A percentile compares a stretch with the other conserved stretches of the same genome.
Evolutionary conservation across 2,113 vertebrate genomes (phyloP).

Genomic region (Engystomops pustulosus): DNA sequence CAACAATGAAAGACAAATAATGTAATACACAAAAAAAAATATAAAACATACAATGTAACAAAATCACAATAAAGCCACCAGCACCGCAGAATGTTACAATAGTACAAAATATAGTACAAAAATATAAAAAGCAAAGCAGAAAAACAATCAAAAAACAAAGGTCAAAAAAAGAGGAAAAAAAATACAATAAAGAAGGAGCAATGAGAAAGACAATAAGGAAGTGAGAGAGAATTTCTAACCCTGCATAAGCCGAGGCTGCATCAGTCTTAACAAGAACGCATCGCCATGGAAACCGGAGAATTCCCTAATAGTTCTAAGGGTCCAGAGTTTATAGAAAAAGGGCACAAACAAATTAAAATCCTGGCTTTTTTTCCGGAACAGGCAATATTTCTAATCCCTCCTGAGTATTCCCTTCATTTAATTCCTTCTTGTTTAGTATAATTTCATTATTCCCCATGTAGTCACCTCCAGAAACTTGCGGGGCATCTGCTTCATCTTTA

Average conservation of each 20-base stretch:
- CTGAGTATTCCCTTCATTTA: slow-evolving; percentile 68
- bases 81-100: not conserved
- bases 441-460: slow-evolving; percentile 63
- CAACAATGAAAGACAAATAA: too few species aligned
- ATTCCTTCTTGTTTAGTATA: slow-evolving; percentile 57
- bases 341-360: slow-evolving; percentile 65
- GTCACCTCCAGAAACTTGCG: slow-evolving; percentile 64
- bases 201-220: not conserved
- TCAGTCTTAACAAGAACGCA: slow-evolving; percentile 60
- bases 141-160: too few species aligned
- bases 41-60: not conserved
- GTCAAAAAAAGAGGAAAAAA: not conserved
- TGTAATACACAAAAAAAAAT: not conserved
- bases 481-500: slow-evolving; percentile 62
- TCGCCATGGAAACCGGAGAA: slow-evolving; percentile 68
- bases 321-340: slow-evolving; percentile 58
- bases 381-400: slow-evolving; percentile 66
- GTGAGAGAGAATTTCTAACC: not conserved
- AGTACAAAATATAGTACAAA: too few species aligned
- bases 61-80: not conserved
- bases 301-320: slow-evolving; percentile 59
- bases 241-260: slow-evolving; percentile 61
- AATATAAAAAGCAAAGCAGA: too few species aligned
- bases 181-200: not conserved
- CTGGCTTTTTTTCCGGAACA: slow-evolving; percentile 51